These are phyloP conservation scores for Sclerodermus sp. DNA, from an alignment of 2,888 invertebrate genomes.

Conservation along the genomic window DNA sequence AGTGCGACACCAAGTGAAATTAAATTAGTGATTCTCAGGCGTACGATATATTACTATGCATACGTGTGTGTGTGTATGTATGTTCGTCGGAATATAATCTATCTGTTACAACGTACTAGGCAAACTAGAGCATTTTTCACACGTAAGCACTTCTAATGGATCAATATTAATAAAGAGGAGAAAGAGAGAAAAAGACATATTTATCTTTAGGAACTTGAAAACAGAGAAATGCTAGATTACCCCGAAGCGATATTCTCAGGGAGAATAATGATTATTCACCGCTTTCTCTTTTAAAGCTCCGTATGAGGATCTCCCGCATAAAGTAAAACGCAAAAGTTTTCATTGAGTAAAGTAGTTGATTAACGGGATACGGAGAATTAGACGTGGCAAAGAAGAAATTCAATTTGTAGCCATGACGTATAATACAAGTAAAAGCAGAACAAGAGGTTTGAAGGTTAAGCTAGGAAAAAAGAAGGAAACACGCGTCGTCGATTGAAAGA, in stretches of 20 bases:
- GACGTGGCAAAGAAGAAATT: not conserved
- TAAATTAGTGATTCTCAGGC: too few species aligned
- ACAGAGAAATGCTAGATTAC: too few species aligned
- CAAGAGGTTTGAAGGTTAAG: not conserved
- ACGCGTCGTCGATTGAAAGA: constrained; percentile 22
- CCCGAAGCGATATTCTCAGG: constrained; percentile 19
- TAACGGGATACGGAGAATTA: not conserved
- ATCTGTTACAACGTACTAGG: too few species aligned
- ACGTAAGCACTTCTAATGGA: not conserved
- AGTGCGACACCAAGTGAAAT: too few species aligned
- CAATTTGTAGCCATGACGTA: not conserved
- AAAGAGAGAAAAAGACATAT: not conserved
- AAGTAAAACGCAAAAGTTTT: constrained; percentile 23
- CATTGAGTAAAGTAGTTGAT: constrained; percentile 11
- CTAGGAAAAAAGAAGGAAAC: constrained; percentile 4
- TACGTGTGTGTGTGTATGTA: too few species aligned
- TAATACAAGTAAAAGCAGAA: not conserved
- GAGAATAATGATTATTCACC: constrained; percentile 17
- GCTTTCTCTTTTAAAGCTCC: constrained; percentile 12
- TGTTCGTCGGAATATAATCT: too few species aligned
- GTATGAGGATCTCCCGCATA: constrained; percentile 11
- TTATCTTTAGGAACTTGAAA: constrained; percentile 2
- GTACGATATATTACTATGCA: too few species aligned
- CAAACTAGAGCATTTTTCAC: too few species aligned
- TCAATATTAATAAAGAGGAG: not conserved